Evolutionary conservation across 2,888 invertebrate species (phyloP), one percentile per base, ranked within the genome.

Genomic region (Drosophila acutilabella): DNA sequence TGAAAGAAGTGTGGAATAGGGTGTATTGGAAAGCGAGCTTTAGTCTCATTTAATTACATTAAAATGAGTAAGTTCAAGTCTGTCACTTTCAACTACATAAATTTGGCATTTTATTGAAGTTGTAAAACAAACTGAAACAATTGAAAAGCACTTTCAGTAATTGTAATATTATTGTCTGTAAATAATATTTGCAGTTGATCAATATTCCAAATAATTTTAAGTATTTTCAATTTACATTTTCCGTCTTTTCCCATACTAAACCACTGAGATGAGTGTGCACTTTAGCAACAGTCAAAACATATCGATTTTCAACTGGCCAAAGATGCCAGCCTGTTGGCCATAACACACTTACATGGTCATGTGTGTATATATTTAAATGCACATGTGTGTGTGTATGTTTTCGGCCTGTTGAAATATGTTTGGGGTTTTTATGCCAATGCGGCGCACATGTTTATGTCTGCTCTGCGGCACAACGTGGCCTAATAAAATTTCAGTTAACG

Each of bases 401-500:
- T 52, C 48, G 62, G 62, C 51, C 44, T 61, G 38, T 26, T 44
- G 64, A 65, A 72, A 86, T 77, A 66, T 74, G 64, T 69, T 84
- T 53, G 56, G 56, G 51, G 50, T n/a, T 72, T 77, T 60, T 70
- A 57, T 72, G 80, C 74, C 68, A 48, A 64, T 44, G 52, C 62
- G 36, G 72, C 61, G 61, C 67, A 81, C 75, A 78, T 88, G 71
- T 74, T 81, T 64, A 79, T 82, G 65, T 60, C 57, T 50, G 48
- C 61, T 18, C 56, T 61, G 75, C 74, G 69, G 58, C 76, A 23
- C 65, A 74, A 79, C 70, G 80, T 78, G 74, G 70, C 74, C 81
- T 65, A 89, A 89, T 85, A 84, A 84, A 87, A 84, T 74, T 74
- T 75, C 79, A 71, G 77, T 79, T 84, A 87, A 76, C 82, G 57